These are phyloP conservation scores for Neoascia interrupta DNA, from an alignment of 2,888 invertebrate species.

Conservation along the genomic window DNA sequence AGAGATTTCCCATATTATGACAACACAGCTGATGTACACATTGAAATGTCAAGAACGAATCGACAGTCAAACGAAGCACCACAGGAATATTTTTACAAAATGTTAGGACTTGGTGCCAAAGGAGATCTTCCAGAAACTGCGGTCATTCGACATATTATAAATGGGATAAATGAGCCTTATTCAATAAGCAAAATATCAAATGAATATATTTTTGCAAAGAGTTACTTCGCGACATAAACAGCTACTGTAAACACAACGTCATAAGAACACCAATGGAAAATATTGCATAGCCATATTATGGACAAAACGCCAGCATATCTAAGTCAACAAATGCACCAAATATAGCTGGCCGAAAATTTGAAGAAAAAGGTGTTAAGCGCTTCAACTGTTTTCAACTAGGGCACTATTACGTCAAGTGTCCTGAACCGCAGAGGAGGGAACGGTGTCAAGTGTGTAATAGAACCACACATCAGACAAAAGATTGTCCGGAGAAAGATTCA, in stretches of 20 bases:
- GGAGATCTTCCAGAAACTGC: constrained; percentile 23
- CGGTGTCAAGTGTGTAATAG: constrained; percentile 34
- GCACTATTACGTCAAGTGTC: constrained; percentile 29
- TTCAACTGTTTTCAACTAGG: constrained; percentile 41
- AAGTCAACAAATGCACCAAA: background rate
- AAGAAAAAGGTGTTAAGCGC: no score
- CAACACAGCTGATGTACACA: constrained; percentile 41
- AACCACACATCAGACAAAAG: constrained; percentile 21
- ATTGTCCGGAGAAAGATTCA: background rate
- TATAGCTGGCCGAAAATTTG: no score
- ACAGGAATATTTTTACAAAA: constrained; percentile 40
- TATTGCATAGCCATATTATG: background rate
- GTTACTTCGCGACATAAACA: constrained; percentile 25
- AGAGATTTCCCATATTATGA: no score
- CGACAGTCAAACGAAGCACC: constrained; percentile 33
- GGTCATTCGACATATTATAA: constrained; percentile 30
- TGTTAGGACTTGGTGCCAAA: constrained; percentile 31
- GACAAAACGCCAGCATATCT: no score
- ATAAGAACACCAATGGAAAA: background rate
- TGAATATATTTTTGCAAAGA: constrained; percentile 25
- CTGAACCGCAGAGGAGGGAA: constrained; percentile 39
- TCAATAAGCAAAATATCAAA: constrained; percentile 27
- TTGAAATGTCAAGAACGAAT: constrained; percentile 35
- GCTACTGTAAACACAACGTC: constrained; percentile 26
- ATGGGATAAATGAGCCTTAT: constrained; percentile 37